Base-by-base conservation (phyloP, 2,888 invertebrate species). In the Drosophila flavopinicola region DNA sequence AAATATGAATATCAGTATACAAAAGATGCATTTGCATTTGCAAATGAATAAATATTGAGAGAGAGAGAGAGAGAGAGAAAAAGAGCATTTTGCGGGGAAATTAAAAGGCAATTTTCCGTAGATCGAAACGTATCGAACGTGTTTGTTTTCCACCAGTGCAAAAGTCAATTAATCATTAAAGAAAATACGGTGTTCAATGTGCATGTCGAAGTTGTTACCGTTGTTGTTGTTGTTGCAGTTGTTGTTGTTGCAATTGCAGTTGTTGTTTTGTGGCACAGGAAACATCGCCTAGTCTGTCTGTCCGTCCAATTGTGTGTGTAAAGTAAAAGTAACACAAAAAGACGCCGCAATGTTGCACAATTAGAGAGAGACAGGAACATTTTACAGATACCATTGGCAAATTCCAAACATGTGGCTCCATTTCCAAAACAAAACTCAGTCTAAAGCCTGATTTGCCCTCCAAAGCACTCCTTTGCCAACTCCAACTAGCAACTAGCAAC, bases 131-230 rank as follows among this genome's bases (percentile, higher is more conserved):
- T 75, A 80, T 80, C 80, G 78, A 80, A 80, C 80, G 75, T 80
- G 79, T 80, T 80, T 80, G 79, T 80, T 80, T 82, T 60, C 27
- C 27, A 38, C 49, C 70, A 70, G 83, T 75, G 80, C 85, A 85
- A 80, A 80, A 82, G 80, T 82, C 80, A 82, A 82, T 82, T 82
- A 82, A 82, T 82, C 85, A 82, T 82, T 85, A 82, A 75, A 74
- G 77, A 75, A 69, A 85, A 85, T 75, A 68, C 77, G 76, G 63
- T 82, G 75, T 78, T 58, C 83, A 80, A 75, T 80, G 85, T 78
- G 70, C 70, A 61, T 75, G 69, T 74, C 60, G 65, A 49, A 49
- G 59, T 63, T 69, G 61, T 65, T 65, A 56, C 39, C 48, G 41
- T 47, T 56, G 51, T 30, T 72, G 54, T 37, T 56, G 54, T 33